phyloP scores from a whole-genome alignment of 2,888 invertebrate genomes.

The Ormyrus labotus region DNA sequence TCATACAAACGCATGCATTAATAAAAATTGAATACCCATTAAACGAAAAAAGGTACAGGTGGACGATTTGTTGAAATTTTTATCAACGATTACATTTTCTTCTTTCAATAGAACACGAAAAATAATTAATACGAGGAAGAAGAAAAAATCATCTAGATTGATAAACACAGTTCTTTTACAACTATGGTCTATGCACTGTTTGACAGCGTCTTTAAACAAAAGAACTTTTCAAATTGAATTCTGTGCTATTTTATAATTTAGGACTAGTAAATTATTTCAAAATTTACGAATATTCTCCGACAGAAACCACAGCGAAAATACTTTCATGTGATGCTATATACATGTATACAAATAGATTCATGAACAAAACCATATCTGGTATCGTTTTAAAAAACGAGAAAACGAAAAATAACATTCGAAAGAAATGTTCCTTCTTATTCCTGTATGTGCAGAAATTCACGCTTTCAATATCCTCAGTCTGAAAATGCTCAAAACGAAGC shows the following conservation, averaged over 20 bases:
- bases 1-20: neutral
- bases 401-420: constrained; percentile 7
- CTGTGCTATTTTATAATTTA: too few species aligned
- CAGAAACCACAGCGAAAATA: neutral
- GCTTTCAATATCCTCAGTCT: constrained; percentile 9
- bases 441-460: constrained; percentile 2
- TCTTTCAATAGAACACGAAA: neutral
- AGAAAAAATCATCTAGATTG: constrained; percentile 5
- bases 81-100: neutral
- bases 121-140: neutral
- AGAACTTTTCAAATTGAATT: too few species aligned
- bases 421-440: neutral
- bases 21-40: constrained; percentile 19
- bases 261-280: too few species aligned
- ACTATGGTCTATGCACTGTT: too few species aligned
- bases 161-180: neutral
- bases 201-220: too few species aligned
- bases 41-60: constrained; percentile 39
- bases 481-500: constrained; percentile 1
- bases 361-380: too few species aligned
- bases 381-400: neutral
- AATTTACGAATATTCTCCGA: too few species aligned
- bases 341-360: too few species aligned
- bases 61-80: constrained; percentile 34
- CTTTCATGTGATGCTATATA: too few species aligned